Percentiles rank a stretch among this genome's conserved stretches.
phyloP scores from a whole-genome alignment of 2,797 vertebrate species.

The Danio aesculapii region DNA sequence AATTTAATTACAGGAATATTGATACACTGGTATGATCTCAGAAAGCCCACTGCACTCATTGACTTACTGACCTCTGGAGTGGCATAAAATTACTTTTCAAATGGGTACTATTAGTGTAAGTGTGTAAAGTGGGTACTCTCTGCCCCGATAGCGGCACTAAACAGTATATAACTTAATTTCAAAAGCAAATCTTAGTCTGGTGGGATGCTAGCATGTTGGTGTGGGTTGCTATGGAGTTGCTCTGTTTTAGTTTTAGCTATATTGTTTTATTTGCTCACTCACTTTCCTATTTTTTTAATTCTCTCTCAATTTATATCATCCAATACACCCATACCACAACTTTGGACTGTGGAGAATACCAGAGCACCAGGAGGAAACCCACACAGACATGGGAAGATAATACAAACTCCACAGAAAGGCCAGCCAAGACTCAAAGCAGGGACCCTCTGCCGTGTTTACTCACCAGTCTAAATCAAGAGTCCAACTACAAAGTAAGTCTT shows the following conservation, averaged over 20 bases:
- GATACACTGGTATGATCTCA: slow-evolving; percentile 7
- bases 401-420: no score
- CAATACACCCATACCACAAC: no score
- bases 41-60: neutral
- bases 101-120: neutral
- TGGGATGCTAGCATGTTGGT: neutral
- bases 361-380: no score
- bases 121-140: neutral
- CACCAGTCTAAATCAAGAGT: no score
- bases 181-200: neutral
- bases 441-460: no score
- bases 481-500: no score
- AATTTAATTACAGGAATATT: slow-evolving; percentile 17
- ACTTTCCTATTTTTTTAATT: no score
- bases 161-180: neutral
- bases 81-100: neutral
- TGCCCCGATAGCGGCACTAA: neutral
- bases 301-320: no score
- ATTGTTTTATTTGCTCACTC: no score
- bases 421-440: no score
- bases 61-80: neutral
- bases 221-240: neutral
- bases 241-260: neutral
- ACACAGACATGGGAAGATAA: no score
- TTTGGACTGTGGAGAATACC: no score